phyloP scores from a whole-genome alignment of 1,140 invertebrate genomes.

The Nixonia krombeini region DNA sequence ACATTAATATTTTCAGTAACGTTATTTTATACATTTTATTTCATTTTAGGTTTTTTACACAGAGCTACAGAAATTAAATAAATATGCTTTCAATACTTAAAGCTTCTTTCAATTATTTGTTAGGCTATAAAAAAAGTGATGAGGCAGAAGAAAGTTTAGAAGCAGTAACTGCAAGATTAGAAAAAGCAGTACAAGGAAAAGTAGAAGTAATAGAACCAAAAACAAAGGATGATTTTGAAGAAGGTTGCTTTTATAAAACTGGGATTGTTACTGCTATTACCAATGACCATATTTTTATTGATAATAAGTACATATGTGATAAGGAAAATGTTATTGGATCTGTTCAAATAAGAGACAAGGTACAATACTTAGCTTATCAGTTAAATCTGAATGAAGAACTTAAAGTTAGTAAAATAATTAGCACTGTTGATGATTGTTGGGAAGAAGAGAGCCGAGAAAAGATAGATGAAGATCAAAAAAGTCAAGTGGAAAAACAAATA shows the following conservation, averaged over 20 bases:
- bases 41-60: slow-evolving; percentile 40
- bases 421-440: slow-evolving; percentile 35
- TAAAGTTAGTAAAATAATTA: slow-evolving; percentile 57
- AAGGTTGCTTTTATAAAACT: slow-evolving; percentile 54
- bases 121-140: slow-evolving; percentile 4
- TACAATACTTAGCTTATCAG: slow-evolving; percentile 55
- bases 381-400: slow-evolving; percentile 37
- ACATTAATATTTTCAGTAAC: no score
- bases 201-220: neutral
- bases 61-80: slow-evolving; percentile 33
- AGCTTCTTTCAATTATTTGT: neutral
- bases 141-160: neutral
- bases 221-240: neutral
- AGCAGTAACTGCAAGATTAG: neutral
- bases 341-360: slow-evolving; percentile 51
- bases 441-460: slow-evolving; percentile 4
- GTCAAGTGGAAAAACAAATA: neutral
- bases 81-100: slow-evolving; percentile 49
- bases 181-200: neutral
- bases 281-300: slow-evolving; percentile 51
- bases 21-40: neutral
- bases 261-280: slow-evolving; percentile 53
- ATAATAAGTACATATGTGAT: slow-evolving; percentile 56
- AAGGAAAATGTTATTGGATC: slow-evolving; percentile 21
- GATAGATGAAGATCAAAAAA: slow-evolving; percentile 13